A percentile compares a stretch with the other conserved stretches of the same genome.
These are phyloP conservation scores for Petrocephalus schoutedeni DNA, from an alignment of 2,797 vertebrate genomes.

Conservation along the genomic window DNA sequence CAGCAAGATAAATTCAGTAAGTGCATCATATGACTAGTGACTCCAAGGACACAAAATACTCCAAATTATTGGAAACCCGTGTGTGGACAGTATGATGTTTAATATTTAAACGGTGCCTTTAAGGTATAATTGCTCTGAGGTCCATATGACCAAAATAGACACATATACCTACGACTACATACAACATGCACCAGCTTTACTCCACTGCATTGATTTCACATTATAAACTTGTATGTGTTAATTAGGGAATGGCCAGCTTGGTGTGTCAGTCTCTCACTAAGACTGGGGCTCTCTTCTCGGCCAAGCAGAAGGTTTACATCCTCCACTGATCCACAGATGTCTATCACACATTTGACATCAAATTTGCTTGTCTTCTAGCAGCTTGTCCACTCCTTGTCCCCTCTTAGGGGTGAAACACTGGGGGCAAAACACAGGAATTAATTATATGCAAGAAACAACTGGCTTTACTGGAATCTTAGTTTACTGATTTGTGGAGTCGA, in stretches of 20 bases:
- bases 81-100: neutral
- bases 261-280: neutral
- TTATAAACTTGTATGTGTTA: neutral
- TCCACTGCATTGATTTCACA: neutral
- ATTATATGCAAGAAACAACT: neutral
- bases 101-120: neutral
- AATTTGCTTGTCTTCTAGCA: neutral
- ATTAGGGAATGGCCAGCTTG: neutral
- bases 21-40: neutral
- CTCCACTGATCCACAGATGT: conserved; percentile 36
- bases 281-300: conserved; percentile 1
- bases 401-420: neutral
- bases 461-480: neutral
- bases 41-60: neutral
- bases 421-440: neutral
- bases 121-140: neutral
- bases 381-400: neutral
- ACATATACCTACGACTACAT: neutral
- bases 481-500: neutral
- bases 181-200: neutral
- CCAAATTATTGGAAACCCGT: neutral
- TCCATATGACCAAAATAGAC: neutral
- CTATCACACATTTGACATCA: conserved; percentile 28
- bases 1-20: neutral
- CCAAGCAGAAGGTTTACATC: conserved; percentile 27